Conservation (phyloP, 2,797 vertebrate species). For the Rhinoraja longicauda region DNA sequence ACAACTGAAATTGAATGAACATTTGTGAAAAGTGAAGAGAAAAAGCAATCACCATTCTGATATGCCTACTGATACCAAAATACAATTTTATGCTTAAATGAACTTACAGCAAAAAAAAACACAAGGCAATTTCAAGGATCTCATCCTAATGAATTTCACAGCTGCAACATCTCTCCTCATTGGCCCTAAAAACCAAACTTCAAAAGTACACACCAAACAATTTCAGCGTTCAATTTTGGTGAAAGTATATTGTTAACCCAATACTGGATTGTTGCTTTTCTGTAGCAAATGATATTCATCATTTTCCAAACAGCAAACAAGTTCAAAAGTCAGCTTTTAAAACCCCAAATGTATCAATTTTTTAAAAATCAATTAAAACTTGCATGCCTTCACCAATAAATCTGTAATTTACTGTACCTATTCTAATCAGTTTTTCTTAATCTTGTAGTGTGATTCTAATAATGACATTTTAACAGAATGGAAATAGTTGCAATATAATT, state of each 20-base stretch:
- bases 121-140: constrained; percentile 1
- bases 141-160: not conserved
- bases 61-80: not conserved
- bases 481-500: not conserved
- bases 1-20: not conserved
- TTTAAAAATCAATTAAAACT: no score
- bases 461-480: not conserved
- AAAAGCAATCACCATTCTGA: not conserved
- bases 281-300: not conserved
- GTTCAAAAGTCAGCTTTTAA: not conserved
- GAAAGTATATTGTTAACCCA: not conserved
- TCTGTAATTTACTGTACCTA: not conserved
- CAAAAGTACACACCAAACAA: constrained; percentile 12
- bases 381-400: not conserved
- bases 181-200: not conserved
- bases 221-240: not conserved
- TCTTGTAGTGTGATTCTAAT: not conserved
- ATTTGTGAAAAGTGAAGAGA: not conserved
- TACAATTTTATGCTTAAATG: not conserved
- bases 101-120: not conserved
- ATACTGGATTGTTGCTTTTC: not conserved
- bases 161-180: not conserved
- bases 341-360: not conserved
- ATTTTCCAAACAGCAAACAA: not conserved
- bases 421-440: not conserved